Conservation (phyloP, 2,797 vertebrate species). For the Heteromormyrus szaboi region DNA sequence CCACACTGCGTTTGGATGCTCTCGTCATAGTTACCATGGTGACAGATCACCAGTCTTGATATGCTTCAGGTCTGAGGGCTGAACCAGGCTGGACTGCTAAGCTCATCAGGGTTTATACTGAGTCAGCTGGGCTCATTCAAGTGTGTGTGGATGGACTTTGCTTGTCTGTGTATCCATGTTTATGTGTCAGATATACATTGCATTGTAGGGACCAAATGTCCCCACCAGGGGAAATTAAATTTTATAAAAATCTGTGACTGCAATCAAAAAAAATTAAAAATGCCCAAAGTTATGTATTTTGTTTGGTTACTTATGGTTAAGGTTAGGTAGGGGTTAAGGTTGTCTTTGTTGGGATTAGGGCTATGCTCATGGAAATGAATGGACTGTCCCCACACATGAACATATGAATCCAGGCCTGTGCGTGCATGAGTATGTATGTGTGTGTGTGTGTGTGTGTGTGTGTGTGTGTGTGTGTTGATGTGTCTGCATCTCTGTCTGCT, state of each 20-base stretch:
- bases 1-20: not conserved
- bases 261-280: not conserved
- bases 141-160: not conserved
- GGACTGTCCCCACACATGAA: not conserved
- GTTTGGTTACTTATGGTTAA: not conserved
- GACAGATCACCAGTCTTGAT: not conserved
- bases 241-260: not conserved
- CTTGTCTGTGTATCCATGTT: constrained; percentile 2
- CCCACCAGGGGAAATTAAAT: not conserved
- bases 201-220: not conserved
- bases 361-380: not conserved
- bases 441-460: not conserved
- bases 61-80: not conserved
- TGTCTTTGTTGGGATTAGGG: not conserved
- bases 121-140: not conserved
- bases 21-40: constrained; percentile 2
- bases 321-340: not conserved
- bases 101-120: not conserved
- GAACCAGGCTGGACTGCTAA: not conserved
- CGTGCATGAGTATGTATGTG: not conserved
- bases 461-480: not conserved
- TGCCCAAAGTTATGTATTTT: not conserved
- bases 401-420: not conserved
- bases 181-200: not conserved
- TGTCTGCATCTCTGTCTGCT: not conserved